Evolutionary conservation across 2,888 invertebrate genomes (phyloP).

Genomic region (Trichogramma evanescens): DNA sequence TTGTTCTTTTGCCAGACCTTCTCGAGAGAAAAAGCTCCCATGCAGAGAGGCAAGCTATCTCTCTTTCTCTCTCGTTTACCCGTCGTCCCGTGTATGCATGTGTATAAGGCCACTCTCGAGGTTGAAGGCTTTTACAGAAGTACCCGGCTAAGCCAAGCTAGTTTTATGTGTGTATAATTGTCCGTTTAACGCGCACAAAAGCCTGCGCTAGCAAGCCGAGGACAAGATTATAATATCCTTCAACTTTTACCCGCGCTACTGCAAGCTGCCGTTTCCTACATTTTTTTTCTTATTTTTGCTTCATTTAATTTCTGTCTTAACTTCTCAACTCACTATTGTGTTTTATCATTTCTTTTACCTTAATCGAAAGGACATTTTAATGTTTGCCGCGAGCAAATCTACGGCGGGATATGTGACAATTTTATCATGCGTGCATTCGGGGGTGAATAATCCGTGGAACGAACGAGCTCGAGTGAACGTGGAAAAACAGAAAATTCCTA

Average conservation of each 20-base stretch:
- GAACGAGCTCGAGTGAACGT: no score
- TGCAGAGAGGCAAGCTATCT: not conserved
- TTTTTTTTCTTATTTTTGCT: not conserved
- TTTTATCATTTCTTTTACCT: not conserved
- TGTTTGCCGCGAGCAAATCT: no score
- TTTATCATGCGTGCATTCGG: no score
- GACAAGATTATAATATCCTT: no score
- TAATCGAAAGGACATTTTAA: no score
- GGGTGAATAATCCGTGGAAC: no score
- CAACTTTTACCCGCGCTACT: no score
- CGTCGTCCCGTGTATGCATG: not conserved
- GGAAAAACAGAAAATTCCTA: no score
- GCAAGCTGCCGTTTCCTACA: not conserved
- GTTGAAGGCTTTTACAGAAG: constrained; percentile 7
- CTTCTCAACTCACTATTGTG: not conserved
- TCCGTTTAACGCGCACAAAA: constrained; percentile 4
- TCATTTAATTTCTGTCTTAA: not conserved
- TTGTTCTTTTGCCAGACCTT: constrained; percentile 10
- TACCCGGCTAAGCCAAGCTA: not conserved
- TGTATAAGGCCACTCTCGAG: not conserved
- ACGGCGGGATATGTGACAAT: no score
- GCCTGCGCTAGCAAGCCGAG: not conserved
- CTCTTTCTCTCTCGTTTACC: not conserved
- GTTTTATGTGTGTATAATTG: constrained; percentile 11
- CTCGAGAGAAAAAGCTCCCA: constrained; percentile 12